Base-by-base conservation (phyloP, 92 coral and sea anemone genomes). In the Epizoanthus ramosus region DNA sequence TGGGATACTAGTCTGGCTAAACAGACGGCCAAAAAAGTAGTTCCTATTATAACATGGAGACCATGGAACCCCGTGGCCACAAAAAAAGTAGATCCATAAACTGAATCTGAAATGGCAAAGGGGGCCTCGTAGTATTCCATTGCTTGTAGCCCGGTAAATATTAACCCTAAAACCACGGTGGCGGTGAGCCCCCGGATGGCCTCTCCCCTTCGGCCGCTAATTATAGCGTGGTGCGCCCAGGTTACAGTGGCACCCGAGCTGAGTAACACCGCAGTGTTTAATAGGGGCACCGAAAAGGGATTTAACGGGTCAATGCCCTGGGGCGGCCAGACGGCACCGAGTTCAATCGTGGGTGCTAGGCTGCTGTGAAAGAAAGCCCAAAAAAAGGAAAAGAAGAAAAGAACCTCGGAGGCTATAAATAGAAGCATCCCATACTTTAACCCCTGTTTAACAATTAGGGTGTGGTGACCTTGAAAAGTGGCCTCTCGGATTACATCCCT, bases 331-430 rank as follows among this genome's bases (percentile, higher is more conserved):
- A 88, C 90, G 25, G 92, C 92, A 77, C 97, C 97, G 60, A 93
- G 50, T 79, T 93, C 97, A 60, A 91, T 83, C 25, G 90, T 82
- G 37, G 97, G 97, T 33, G 93, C 80, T 52, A 93, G 60, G 81
- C 97, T 93, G 82, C 97, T 93, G 85, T 93, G 97, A 68, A 93
- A 93, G 84, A 88, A 93, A 86, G 94, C 97, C 90, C 97, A 93
- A 86, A 93, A 93, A 82, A 93, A 93, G 76, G 97, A 84, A 85
- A 92, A 90, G 80, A 93, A 93, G 79, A 93, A 93, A 80, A 87
- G 84, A 68, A 93, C 94, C 87, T 93, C 97, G 71, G 97, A 93
- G 64, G 82, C 79, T 70, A 93, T 93, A 91, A 93, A 93, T 80
- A 93, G 77, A 80, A 93, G 90, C 92, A 93, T 91, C 71, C 97